Evolutionary conservation across 2,113 vertebrate genomes (phyloP).

Genomic region (Thinocorus orbignyianus): DNA sequence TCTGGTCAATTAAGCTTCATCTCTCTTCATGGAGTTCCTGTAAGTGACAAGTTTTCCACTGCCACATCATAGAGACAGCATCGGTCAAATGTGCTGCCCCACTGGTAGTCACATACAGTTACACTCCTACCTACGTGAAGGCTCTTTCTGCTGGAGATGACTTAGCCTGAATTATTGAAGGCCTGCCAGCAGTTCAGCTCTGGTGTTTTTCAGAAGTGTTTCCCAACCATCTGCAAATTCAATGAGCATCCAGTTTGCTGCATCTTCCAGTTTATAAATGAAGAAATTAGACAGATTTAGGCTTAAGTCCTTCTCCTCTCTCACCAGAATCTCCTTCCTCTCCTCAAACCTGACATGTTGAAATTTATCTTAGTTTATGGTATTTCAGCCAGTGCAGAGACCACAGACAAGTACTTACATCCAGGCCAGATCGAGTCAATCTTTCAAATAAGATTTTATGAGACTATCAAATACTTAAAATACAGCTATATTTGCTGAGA

Average conservation of each 20-base stretch:
- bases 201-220: neutral
- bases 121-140: fast-evolving
- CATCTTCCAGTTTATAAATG: neutral
- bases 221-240: neutral
- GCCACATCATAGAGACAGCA: neutral
- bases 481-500: neutral
- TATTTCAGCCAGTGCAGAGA: neutral
- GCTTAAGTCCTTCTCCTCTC: neutral
- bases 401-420: neutral
- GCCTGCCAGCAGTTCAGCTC: neutral
- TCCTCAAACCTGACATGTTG: neutral
- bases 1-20: neutral
- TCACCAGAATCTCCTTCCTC: neutral
- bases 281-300: neutral
- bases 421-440: slow-evolving; percentile 7
- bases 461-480: slow-evolving; percentile 25
- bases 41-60: neutral
- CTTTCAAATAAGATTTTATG: slow-evolving; percentile 29
- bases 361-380: neutral
- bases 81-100: neutral
- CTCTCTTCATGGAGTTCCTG: neutral
- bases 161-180: neutral
- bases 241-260: neutral
- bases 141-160: neutral
- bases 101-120: neutral